Base-by-base conservation (phyloP, 2,888 invertebrate genomes). In the Baronia brevicornis region DNA sequence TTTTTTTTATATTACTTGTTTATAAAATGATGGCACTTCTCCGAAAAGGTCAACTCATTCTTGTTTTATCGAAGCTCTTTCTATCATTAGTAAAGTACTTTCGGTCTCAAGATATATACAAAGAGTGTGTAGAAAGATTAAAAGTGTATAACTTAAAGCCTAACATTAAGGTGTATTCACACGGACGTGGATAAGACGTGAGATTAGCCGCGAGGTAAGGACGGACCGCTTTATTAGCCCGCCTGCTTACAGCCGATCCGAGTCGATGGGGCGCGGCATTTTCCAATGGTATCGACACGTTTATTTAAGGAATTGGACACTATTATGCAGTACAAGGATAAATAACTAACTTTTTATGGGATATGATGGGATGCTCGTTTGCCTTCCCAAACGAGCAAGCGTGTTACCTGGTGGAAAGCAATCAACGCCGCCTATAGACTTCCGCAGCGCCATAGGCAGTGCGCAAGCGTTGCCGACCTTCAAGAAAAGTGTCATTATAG, bases 151-250 rank as follows among this genome's bases (percentile, higher is more conserved):
- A 2, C 39, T 61, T 57, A 35, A 2, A 23, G 25, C 43, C 7
- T 13, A 17, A 38, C 44, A 49, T 57, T 45, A 65, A 70, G 67
- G 66, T 68, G 60, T 44, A 54, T 45, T 44, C 57, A 52, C 58
- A 54, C 51, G 43, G 48, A 43, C 38, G 50, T 44, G 51, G 46
- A 26, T 45, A 39, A 51, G 46, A 49, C 46, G 53, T 40, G 49
- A 56, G 71, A 66, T 65, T 63, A 67, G 61, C 64, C 60, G 54
- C 59, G 47, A 59, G 63, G 59, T 57, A 62, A 62, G 60, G 61
- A 53, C 48, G 61, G 60, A 60, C 56, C 66, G 60, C 64, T 74
- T 70, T 72, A 75, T 72, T 73, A 69, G 64, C 58, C 54, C 41
- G 48, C 47, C 51, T 59, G 54, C 54, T 57, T 44, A 48, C 54